phyloP scores from a whole-genome alignment of 1,140 invertebrate species.

The Arion vulgaris region DNA sequence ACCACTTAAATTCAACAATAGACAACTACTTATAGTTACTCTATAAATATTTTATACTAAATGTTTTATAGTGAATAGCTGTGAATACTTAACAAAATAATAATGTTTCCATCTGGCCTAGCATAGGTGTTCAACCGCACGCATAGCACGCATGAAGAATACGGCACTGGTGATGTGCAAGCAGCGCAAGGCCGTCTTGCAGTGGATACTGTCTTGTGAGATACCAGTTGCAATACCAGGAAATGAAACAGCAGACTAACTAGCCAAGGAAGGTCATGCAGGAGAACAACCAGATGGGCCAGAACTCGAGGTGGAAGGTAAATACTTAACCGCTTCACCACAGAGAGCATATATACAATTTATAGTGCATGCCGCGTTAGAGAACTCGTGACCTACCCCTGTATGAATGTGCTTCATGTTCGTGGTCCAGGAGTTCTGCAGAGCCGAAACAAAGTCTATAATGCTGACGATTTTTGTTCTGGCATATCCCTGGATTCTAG shows the following conservation, averaged over 20 bases:
- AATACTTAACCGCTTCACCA: too few relatives aligned
- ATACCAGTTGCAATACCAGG: too few relatives aligned
- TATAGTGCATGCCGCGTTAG: neutral
- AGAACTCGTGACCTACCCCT: constrained; percentile 45
- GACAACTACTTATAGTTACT: too few relatives aligned
- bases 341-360: neutral
- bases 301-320: neutral
- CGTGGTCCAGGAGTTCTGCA: constrained; percentile 54
- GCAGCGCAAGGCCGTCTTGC: too few relatives aligned
- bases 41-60: too few relatives aligned
- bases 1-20: too few relatives aligned
- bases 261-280: too few relatives aligned
- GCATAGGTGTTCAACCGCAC: neutral
- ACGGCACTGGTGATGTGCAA: too few relatives aligned
- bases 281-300: neutral
- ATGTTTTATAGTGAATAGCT: too few relatives aligned
- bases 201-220: too few relatives aligned
- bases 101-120: neutral
- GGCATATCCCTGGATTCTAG: constrained; percentile 62
- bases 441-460: constrained; percentile 53
- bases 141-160: too few relatives aligned
- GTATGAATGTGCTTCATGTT: constrained; percentile 62
- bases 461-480: constrained; percentile 57
- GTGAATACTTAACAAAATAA: neutral
- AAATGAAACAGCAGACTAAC: too few relatives aligned